Percentiles rank a stretch among this genome's conserved stretches.
Evolutionary conservation across 2,888 invertebrate species (phyloP).

Genomic region (Nymphalis c-album): DNA sequence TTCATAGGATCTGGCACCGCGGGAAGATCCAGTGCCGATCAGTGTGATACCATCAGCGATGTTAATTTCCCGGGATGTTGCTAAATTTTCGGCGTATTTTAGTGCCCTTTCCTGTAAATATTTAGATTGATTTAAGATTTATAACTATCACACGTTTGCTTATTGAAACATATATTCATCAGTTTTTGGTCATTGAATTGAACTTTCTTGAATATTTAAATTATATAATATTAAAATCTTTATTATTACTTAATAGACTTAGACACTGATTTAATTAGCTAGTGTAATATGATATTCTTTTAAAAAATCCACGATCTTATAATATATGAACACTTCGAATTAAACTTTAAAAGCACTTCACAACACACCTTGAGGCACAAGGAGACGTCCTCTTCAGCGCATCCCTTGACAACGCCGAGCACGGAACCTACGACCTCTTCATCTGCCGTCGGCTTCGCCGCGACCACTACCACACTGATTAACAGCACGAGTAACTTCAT

Average conservation of each 20-base stretch:
- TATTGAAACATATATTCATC: too few relatives aligned
- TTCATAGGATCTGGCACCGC: slow-evolving; percentile 83
- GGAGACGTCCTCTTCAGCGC: slow-evolving; percentile 85
- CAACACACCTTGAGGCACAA: slow-evolving; percentile 88
- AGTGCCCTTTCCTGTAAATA: slow-evolving; percentile 85
- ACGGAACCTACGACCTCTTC: slow-evolving; percentile 83
- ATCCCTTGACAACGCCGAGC: slow-evolving; percentile 85
- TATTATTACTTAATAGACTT: background rate
- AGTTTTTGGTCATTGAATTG: too few relatives aligned
- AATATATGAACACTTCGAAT: background rate
- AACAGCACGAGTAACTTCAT: slow-evolving; percentile 77
- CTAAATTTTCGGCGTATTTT: slow-evolving; percentile 83
- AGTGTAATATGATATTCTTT: too few relatives aligned
- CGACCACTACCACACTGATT: slow-evolving; percentile 75
- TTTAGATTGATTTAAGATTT: background rate
- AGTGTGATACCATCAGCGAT: slow-evolving; percentile 83
- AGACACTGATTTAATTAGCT: too few relatives aligned
- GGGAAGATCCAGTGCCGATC: slow-evolving; percentile 71
- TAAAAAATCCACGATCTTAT: too few relatives aligned
- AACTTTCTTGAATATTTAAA: too few relatives aligned
- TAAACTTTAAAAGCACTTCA: slow-evolving; percentile 29
- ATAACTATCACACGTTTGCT: background rate
- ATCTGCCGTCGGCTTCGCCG: slow-evolving; percentile 74
- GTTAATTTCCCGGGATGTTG: slow-evolving; percentile 77
- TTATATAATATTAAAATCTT: background rate